Evolutionary conservation across 2,113 vertebrate genomes (phyloP).

Genomic region (Dasyornis broadbenti): DNA sequence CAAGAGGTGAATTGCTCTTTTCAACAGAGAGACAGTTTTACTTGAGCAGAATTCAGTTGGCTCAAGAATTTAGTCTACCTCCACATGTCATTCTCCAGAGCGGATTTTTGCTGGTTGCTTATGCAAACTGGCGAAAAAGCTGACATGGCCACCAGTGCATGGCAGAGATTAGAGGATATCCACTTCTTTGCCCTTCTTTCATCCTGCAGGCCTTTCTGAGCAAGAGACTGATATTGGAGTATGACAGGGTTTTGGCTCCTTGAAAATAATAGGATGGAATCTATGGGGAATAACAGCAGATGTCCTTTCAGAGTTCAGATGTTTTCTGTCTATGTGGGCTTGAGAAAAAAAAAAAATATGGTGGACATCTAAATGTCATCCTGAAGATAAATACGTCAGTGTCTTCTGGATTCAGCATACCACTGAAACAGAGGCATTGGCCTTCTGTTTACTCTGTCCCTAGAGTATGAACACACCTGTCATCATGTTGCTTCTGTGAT

Average conservation of each 20-base stretch:
- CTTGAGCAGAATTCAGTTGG: background rate
- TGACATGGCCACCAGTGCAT: background rate
- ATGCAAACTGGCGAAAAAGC: background rate
- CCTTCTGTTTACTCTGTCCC: background rate
- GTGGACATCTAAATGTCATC: background rate
- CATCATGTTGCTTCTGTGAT: background rate
- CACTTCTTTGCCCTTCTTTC: background rate
- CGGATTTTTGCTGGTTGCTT: background rate
- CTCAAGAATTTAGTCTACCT: background rate
- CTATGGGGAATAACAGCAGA: background rate
- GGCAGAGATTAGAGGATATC: background rate
- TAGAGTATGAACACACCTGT: background rate
- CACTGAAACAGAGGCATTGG: background rate
- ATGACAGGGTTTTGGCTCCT: background rate
- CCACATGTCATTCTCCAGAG: background rate
- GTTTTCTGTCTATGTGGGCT: background rate
- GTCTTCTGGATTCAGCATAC: background rate
- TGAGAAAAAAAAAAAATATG: background rate
- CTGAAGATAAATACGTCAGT: background rate
- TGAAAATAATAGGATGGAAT: background rate
- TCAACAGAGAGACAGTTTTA: background rate
- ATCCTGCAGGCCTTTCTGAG: background rate
- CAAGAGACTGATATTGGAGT: background rate
- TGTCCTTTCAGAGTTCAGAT: background rate
- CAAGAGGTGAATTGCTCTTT: background rate